Conservation (phyloP, 2,888 invertebrate genomes). For the Dermolepida albohirtum region DNA sequence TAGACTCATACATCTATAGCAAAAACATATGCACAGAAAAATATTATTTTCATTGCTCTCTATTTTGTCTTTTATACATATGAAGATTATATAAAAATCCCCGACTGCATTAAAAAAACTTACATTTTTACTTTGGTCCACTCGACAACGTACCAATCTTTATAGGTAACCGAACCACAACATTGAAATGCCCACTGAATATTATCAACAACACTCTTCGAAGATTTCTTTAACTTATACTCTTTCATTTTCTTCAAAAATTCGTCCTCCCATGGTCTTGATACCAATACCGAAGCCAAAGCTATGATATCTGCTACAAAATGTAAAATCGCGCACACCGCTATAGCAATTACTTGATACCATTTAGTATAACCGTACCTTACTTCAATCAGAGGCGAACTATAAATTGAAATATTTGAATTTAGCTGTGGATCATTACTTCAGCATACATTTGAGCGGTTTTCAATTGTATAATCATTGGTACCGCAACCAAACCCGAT, state of each 20-base stretch:
- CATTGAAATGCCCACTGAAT: slow-evolving; percentile 55
- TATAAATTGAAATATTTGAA: slow-evolving; percentile 38
- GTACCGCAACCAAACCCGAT: slow-evolving; percentile 52
- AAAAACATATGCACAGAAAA: too few relatives aligned
- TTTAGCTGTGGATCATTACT: not conserved
- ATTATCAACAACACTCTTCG: slow-evolving; percentile 54
- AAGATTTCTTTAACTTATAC: slow-evolving; percentile 33
- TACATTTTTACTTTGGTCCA: slow-evolving; percentile 47
- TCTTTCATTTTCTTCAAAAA: slow-evolving; percentile 39
- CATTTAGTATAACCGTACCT: slow-evolving; percentile 53
- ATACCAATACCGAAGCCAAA: slow-evolving; percentile 35
- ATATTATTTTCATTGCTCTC: too few relatives aligned
- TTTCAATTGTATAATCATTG: slow-evolving; percentile 52
- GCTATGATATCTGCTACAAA: slow-evolving; percentile 42
- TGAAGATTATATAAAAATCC: too few relatives aligned
- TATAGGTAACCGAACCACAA: slow-evolving; percentile 52
- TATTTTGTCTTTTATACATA: too few relatives aligned
- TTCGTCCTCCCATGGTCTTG: slow-evolving; percentile 39
- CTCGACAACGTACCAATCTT: slow-evolving; percentile 52
- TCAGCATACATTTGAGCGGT: slow-evolving; percentile 50
- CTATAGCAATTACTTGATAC: slow-evolving; percentile 52
- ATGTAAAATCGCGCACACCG: slow-evolving; percentile 49
- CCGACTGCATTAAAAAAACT: slow-evolving; percentile 10
- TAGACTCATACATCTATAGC: too few relatives aligned
- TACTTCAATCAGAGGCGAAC: slow-evolving; percentile 48